Conservation (phyloP, 2,113 vertebrate species). For the Xiphophorus hellerii region DNA sequence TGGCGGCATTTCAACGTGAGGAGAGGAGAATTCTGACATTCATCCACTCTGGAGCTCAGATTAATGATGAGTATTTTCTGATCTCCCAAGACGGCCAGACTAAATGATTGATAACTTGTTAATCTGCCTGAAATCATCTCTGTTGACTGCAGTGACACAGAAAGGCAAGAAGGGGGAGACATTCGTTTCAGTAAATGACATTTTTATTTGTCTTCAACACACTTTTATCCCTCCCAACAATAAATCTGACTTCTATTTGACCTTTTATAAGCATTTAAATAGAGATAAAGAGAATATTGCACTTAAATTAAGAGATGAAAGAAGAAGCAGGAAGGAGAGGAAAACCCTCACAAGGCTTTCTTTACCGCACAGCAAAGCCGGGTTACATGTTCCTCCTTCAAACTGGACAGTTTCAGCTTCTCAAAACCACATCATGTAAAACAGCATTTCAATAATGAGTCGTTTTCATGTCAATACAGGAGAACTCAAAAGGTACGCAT, state of each 20-base stretch:
- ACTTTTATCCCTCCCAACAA: conserved; percentile 83
- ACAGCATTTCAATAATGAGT: conserved; percentile 77
- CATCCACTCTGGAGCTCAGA: too few species aligned
- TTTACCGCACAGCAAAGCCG: conserved; percentile 75
- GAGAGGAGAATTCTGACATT: too few species aligned
- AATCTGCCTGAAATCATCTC: too few species aligned
- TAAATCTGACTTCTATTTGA: conserved; percentile 74
- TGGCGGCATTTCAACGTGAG: too few species aligned
- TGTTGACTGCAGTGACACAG: background rate
- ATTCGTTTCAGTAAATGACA: conserved; percentile 76
- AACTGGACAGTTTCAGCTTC: conserved; percentile 78
- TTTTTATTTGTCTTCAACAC: conserved; percentile 87
- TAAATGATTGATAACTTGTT: too few species aligned
- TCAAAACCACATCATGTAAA: conserved; percentile 76
- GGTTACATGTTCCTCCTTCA: conserved; percentile 79
- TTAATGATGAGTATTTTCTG: too few species aligned
- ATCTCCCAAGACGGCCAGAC: too few species aligned
- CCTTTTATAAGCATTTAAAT: conserved; percentile 67
- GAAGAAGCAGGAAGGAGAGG: conserved; percentile 47
- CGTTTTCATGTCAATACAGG: conserved; percentile 81
- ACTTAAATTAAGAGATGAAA: conserved; percentile 78
- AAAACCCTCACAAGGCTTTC: conserved; percentile 71
- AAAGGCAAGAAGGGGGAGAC: background rate
- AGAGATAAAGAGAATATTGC: conserved; percentile 86
- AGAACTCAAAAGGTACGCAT: conserved; percentile 83